Base-by-base conservation (phyloP, 2,113 vertebrate species). In the Cygnus buccinator region DNA sequence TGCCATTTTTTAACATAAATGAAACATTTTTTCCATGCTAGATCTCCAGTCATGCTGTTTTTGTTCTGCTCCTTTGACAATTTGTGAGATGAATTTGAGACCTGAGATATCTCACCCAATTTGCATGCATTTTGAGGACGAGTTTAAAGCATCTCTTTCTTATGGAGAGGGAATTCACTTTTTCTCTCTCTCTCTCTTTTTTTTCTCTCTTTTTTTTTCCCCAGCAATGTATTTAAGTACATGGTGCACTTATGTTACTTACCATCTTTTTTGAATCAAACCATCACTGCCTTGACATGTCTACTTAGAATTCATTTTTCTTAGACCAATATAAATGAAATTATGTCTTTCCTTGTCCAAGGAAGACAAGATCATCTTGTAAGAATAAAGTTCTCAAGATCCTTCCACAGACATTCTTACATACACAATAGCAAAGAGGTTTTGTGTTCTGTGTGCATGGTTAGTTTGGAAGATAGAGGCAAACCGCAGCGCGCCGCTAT, bases 201-300 rank as follows among this genome's bases (percentile, higher is more conserved):
- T 1, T 2, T 6, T 1, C 4, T 1, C 21, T 20, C 35, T 46
- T 46, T 10, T 6, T 1, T 1, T 6, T 1, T 5, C 0, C 17
- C 9, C 1, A 54, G 1, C 50, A 14, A 81, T 55, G 5, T 41
- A 75, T 57, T 87, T 75, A 76, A 52, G 11, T 67, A 44, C 35
- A 48, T 78, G 77, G n/a, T 46, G 84, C 43, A 37, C 9, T 84
- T 75, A 66, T 68, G 54, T 87, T 88, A 63, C 35, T 87, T 87
- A 63, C 35, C 35, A 52, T 23, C 3, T 54, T 76, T 78, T 94
- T 55, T 26, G 43, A 91, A 76, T 77, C 50, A 82, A 76, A 10
- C 44, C 71, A 54, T 85, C n/a, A 87, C 15, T 0, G 2, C 3
- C 0, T 72, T 77, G 74, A 46, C 66, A 62, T 57, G 29, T 76